Base-by-base conservation (phyloP, 2,888 invertebrate genomes). In the Mamestra brassicae region DNA sequence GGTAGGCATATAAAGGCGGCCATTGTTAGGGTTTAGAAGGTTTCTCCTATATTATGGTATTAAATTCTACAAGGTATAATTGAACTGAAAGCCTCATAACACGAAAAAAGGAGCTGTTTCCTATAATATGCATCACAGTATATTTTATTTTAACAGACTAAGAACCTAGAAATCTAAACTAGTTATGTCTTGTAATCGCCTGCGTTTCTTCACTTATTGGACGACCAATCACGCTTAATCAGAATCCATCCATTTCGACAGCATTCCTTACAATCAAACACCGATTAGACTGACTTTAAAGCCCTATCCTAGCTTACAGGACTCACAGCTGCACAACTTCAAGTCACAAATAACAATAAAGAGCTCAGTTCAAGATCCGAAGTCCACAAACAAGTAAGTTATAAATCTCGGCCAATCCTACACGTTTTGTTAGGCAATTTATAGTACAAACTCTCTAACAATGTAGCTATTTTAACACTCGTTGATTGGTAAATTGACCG, bases 401-500 rank as follows among this genome's bases (percentile, higher is more conserved):
- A 52, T 84, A 80, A 71, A 75, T 75, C 71, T 80, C 38, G n/a
- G 34, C 52, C 66, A 67, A 71, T 75, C 70, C 69, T 70, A 34
- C 63, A 70, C 69, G 69, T 69, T 80, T 84, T 76, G 81, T 76
- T 70, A 26, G 76, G 50, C 70, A 80, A 80, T 80, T 84, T 76
- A 82, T 76, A 65, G 70, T 45, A 70, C 64, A 55, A 80, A 71
- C 60, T 72, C 17, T 62, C 78, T 52, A 64, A 77, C 73, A 71
- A 77, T 63, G 65, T 69, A 58, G 54, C 36, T 81, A 76, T 77
- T 81, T 63, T 84, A 77, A 84, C 71, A 83, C 81, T 77, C 78
- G 34, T 66, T 84, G 83, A 83, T 83, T 83, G 85, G 62, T 84
- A 83, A 83, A 83, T 83, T 83, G 77, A 84, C 81, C 83, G 60